Base-by-base conservation (phyloP, 2,113 vertebrate species). In the Baryphthengus martii region DNA sequence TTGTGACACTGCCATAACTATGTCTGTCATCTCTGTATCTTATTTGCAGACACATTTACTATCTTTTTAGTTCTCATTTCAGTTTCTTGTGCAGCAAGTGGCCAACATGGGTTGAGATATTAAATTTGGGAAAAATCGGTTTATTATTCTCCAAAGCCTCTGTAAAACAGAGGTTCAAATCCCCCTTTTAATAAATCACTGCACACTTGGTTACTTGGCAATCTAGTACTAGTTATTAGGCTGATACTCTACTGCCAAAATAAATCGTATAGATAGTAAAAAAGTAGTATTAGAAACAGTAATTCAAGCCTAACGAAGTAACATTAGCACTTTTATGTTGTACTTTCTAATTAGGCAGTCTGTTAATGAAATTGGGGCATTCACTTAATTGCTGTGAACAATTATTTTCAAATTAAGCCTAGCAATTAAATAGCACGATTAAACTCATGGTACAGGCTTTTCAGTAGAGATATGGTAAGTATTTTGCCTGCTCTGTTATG, bases 351-450 rank as follows among this genome's bases (percentile, higher is more conserved):
- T 98, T 98, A 98, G 88, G 87, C 97, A 98, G 97, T 96, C 96
- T 98, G 97, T 97, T 98, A 98, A 98, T 98, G 97, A 98, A 98
- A 98, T 97, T 95, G 90, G 96, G 96, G 85, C 97, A 98, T 98
- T 98, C 98, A 98, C 97, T 98, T 98, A 98, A 98, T 98, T 97
- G 96, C 98, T 97, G 86, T 95, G 97, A 98, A 98, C 98, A 98
- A 98, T 98, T 98, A 98, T 97, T 98, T 98, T 98, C 98, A 97
- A 97, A 98, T 98, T 98, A 98, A 98, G 95, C 76, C 77, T 89
- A 75, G 91, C 94, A 98, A 97, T 98, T 98, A 98, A 97, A 97
- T 97, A 97, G 89, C 92, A 96, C 95, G 97, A 98, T 98, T 97
- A 98, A 98, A 85, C 93, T 96, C 88, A 89, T 89, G 91, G 88